Percentiles rank a stretch among this genome's conserved stretches.
phyloP scores from a whole-genome alignment of 2,888 invertebrate genomes.

The Acanthosoma haemorrhoidale region DNA sequence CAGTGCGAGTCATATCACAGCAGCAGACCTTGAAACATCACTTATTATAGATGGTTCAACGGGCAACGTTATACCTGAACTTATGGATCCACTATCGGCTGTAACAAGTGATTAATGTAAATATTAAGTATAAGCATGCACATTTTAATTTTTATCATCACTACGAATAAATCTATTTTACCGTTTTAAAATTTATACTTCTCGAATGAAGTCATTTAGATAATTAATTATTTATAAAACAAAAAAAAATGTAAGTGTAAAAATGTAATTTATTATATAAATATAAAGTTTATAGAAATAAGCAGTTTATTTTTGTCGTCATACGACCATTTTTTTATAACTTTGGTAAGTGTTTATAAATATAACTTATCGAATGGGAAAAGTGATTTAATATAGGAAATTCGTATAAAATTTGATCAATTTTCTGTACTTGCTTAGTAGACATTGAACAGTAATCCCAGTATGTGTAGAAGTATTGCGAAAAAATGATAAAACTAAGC shows the following conservation, averaged over 20 bases:
- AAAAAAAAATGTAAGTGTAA: background rate
- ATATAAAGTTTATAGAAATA: slow-evolving; percentile 12
- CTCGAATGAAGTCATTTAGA: background rate
- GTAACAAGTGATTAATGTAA: slow-evolving; percentile 26
- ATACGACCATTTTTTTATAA: slow-evolving; percentile 10
- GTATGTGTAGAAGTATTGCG: background rate
- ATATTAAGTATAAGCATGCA: slow-evolving; percentile 17
- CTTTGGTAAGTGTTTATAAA: slow-evolving; percentile 5
- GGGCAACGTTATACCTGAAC: slow-evolving; percentile 13
- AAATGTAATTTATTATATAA: slow-evolving; percentile 12
- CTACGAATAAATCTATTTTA: slow-evolving; percentile 6
- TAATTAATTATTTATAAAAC: slow-evolving; percentile 12
- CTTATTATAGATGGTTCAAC: slow-evolving; percentile 25
- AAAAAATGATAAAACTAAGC: background rate
- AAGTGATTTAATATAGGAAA: background rate
- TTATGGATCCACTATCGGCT: slow-evolving; percentile 22
- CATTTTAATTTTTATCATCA: slow-evolving; percentile 11
- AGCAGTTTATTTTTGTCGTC: slow-evolving; percentile 13
- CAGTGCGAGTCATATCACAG: slow-evolving; percentile 16
- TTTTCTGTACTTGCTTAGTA: slow-evolving; percentile 11
- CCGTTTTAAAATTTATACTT: slow-evolving; percentile 8
- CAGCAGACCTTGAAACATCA: slow-evolving; percentile 22
- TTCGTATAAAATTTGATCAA: background rate
- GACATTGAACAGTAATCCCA: background rate
- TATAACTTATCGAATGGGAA: background rate